Evolutionary conservation across 1,140 invertebrate species (phyloP), one percentile per base, ranked within the genome.

Genomic region (Hyles vespertilio): DNA sequence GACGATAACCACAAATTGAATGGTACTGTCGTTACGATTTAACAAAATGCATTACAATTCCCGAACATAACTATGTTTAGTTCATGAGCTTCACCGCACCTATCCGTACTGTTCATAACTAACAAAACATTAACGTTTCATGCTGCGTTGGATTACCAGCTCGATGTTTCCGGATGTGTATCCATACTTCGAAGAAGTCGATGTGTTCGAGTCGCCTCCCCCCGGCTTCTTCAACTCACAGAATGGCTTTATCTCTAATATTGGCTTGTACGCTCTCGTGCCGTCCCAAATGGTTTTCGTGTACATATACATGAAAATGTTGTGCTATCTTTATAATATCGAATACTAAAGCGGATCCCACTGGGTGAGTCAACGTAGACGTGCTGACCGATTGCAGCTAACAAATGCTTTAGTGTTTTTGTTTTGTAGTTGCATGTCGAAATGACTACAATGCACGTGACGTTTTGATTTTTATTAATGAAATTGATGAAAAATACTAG

Each of bases 111-210:
- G 10, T 62, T 22, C 4, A 44, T 5, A 44, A 51, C 44, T 68
- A 57, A 59, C 11, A 56, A 63, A 74, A 47, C 44, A 50, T n/a
- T 51, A 51, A 44, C 44, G 8, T 83, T 81, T 67, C 82, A 80
- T 66, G 76, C 76, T 75, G 74, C 75, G 59, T 40, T 67, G 75
- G 76, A 78, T 70, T 53, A 53, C 36, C 62, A 85, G 83, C 58
- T 72, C 74, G 32, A 72, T 85, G 67, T 83, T 80, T 55, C 71
- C 74, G 3, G 89, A 88, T 50, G 79, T 87, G n/a, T 88, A 86
- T 67, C 84, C 82, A 9, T 89, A 78, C 71, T 87, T 88, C 62
- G 87, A 89, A 65, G 86, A 89, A 36, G 58, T 86, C 45, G 88
- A 89, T 33, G 84, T 86, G 5, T 86, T 82, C 61, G 79, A 88